These are phyloP conservation scores for Paedocypris micromegethes DNA, from an alignment of 2,797 vertebrate genomes.

Conservation along the genomic window DNA sequence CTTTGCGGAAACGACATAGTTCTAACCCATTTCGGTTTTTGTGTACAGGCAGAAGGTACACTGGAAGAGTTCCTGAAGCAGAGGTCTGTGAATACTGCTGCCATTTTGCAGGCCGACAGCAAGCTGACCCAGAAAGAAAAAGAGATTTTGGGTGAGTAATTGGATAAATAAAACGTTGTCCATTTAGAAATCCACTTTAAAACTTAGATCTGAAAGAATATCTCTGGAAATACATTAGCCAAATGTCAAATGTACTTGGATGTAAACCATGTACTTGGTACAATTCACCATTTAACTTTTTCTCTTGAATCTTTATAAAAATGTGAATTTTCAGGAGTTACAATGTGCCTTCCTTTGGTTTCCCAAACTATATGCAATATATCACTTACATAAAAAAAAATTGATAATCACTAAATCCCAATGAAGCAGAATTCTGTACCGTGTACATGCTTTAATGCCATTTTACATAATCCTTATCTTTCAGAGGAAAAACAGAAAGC, in stretches of 20 bases:
- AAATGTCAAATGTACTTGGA: no score
- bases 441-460: background rate
- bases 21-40: background rate
- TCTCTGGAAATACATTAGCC: background rate
- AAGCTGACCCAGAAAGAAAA: slow-evolving; percentile 40
- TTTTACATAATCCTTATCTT: background rate
- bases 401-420: background rate
- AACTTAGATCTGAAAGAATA: background rate
- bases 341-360: no score
- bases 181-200: background rate
- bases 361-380: no score
- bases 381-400: no score
- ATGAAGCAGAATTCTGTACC: background rate
- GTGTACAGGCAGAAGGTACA: slow-evolving; percentile 43
- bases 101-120: slow-evolving; percentile 47
- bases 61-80: slow-evolving; percentile 40
- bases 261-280: no score
- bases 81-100: slow-evolving; percentile 37
- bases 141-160: slow-evolving; percentile 34
- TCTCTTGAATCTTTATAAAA: no score
- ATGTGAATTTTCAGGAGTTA: no score
- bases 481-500: slow-evolving; percentile 43
- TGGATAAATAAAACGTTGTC: background rate
- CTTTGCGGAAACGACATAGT: background rate
- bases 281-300: no score